Evolutionary conservation across 2,797 vertebrate genomes (phyloP).

Genomic region (Morus bassanus): DNA sequence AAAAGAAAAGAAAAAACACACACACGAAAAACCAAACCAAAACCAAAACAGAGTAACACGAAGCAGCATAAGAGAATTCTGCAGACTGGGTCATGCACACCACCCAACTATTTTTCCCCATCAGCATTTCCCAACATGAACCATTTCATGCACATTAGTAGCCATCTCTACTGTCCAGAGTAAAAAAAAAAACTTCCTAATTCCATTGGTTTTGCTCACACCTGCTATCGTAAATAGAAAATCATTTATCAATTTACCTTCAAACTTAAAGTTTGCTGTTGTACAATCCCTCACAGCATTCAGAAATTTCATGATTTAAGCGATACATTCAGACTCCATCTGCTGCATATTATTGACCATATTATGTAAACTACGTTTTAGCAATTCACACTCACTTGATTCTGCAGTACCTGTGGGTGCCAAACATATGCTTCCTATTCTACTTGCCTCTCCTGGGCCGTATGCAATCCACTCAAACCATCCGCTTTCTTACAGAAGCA

Average conservation of each 20-base stretch:
- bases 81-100: background rate
- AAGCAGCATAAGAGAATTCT: background rate
- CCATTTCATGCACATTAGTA: background rate
- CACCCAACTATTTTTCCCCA: background rate
- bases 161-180: background rate
- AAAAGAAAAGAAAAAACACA: too few species aligned
- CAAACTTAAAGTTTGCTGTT: background rate
- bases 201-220: background rate
- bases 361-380: conserved; percentile 53
- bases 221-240: background rate
- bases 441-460: conserved; percentile 46
- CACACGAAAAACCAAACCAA: too few species aligned
- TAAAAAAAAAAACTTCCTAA: background rate
- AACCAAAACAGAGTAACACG: too few species aligned
- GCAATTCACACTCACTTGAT: conserved; percentile 49
- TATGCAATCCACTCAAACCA: conserved; percentile 1
- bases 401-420: conserved; percentile 52
- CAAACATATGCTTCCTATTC: conserved; percentile 64
- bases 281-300: background rate
- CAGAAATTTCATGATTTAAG: conserved; percentile 14
- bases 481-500: background rate
- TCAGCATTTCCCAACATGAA: background rate
- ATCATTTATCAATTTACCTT: background rate
- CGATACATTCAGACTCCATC: conserved; percentile 32
- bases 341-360: conserved; percentile 47